These are phyloP conservation scores for Erannis defoliaria DNA, from an alignment of 2,888 invertebrate species.

Conservation along the genomic window DNA sequence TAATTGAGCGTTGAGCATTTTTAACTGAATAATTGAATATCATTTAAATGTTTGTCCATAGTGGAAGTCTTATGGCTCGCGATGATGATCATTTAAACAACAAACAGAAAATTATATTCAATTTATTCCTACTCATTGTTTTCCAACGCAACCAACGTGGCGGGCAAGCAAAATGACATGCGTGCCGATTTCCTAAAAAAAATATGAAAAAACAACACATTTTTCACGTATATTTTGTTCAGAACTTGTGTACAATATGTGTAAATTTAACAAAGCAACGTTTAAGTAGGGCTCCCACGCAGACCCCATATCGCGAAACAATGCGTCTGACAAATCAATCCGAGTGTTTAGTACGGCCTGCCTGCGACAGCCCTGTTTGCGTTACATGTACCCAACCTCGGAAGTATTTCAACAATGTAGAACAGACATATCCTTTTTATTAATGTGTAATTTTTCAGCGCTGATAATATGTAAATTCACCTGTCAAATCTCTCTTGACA, in stretches of 20 bases:
- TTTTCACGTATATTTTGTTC: slow-evolving; percentile 14
- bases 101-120: too few relatives aligned
- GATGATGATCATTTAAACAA: too few relatives aligned
- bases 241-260: slow-evolving; percentile 35
- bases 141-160: too few relatives aligned
- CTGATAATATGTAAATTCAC: background rate
- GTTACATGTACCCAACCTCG: slow-evolving; percentile 42
- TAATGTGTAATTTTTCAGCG: too few relatives aligned
- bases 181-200: background rate
- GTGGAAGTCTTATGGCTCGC: too few relatives aligned
- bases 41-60: too few relatives aligned
- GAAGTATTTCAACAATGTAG: slow-evolving; percentile 6
- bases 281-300: slow-evolving; percentile 43
- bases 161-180: too few relatives aligned
- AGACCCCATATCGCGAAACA: slow-evolving; percentile 51
- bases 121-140: too few relatives aligned
- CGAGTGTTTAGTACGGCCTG: slow-evolving; percentile 59
- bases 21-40: too few relatives aligned
- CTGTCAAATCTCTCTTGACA: too few relatives aligned
- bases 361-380: slow-evolving; percentile 58
- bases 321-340: slow-evolving; percentile 71
- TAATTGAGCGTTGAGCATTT: too few relatives aligned
- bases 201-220: background rate
- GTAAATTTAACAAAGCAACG: slow-evolving; percentile 41
- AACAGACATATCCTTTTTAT: background rate